These are phyloP conservation scores for Gopherus evgoodei DNA, from an alignment of 2,113 vertebrate genomes.

Conservation along the genomic window DNA sequence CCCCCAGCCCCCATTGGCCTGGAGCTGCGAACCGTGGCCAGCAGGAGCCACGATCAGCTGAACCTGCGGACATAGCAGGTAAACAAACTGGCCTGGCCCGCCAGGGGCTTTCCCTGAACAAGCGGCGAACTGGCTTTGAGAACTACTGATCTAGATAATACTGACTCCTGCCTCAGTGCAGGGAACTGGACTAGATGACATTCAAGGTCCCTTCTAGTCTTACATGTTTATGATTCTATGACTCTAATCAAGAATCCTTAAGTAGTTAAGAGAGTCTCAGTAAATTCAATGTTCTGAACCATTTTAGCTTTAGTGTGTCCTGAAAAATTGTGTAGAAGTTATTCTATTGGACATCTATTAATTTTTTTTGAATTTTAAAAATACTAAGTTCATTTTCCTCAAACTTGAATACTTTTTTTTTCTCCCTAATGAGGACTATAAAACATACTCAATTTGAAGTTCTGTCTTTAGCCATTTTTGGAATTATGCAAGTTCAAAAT, in stretches of 20 bases:
- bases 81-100: too few species aligned
- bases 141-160: not conserved
- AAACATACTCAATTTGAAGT: constrained; percentile 51
- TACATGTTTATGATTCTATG: not conserved
- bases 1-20: too few species aligned
- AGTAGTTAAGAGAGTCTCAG: constrained; percentile 26
- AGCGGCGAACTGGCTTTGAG: too few species aligned
- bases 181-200: not conserved
- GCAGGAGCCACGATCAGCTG: too few species aligned
- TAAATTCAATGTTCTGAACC: not conserved
- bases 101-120: too few species aligned
- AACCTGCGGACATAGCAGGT: too few species aligned
- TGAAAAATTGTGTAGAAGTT: constrained; percentile 16
- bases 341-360: not conserved
- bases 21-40: too few species aligned
- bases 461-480: constrained; percentile 56
- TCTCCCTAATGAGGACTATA: constrained; percentile 61
- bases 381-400: constrained; percentile 52
- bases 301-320: constrained; percentile 1
- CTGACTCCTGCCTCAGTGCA: not conserved
- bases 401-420: constrained; percentile 2
- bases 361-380: constrained; percentile 31
- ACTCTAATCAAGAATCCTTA: not conserved
- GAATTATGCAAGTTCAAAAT: constrained; percentile 63
- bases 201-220: not conserved